Conservation (phyloP, 2,113 vertebrate genomes). For the Hassar affinis region DNA sequence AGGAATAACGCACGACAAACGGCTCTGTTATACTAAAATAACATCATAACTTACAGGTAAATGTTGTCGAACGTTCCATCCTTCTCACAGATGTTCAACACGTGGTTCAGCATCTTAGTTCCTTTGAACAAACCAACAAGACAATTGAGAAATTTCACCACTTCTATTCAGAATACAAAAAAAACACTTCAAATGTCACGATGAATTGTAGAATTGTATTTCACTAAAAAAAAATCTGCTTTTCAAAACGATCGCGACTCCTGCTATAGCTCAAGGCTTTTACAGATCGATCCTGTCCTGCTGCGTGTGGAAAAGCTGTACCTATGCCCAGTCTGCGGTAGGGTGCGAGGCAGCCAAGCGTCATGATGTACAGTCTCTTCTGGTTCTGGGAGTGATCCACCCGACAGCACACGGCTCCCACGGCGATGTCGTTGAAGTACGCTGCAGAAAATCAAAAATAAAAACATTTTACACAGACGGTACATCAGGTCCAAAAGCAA, state of each 20-base stretch:
- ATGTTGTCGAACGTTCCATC: constrained; percentile 99
- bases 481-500: background rate
- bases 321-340: constrained; percentile 99
- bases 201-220: background rate
- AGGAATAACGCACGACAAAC: background rate
- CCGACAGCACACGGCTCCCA: constrained; percentile 97
- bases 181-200: background rate
- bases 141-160: background rate
- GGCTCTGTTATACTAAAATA: background rate
- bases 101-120: constrained; percentile 99
- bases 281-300: background rate
- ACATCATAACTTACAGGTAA: constrained; percentile 88
- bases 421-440: constrained; percentile 99
- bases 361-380: constrained; percentile 99
- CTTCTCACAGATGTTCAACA: constrained; percentile 99
- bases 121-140: constrained; percentile 72
- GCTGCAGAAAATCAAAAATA: constrained; percentile 69
- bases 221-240: background rate
- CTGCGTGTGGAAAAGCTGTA: constrained; percentile 60
- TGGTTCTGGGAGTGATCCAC: constrained; percentile 99
- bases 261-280: background rate
- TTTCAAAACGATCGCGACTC: background rate
- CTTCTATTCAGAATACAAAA: too few relatives aligned
- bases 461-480: background rate
- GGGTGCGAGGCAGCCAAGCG: constrained; percentile 95